Conservation (phyloP, 2,113 vertebrate genomes). For the Zosterops pallidus region DNA sequence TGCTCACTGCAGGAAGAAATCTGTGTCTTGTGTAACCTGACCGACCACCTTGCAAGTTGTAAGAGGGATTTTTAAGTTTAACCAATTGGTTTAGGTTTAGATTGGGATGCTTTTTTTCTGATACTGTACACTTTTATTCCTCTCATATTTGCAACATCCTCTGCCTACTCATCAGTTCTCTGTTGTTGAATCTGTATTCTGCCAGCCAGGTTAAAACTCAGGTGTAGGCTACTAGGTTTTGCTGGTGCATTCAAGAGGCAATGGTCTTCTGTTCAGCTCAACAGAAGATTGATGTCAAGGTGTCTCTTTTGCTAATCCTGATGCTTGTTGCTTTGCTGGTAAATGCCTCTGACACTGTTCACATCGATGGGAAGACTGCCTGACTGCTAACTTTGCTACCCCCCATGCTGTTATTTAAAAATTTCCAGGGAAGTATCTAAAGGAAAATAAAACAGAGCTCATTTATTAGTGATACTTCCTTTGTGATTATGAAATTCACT, state of each 20-base stretch:
- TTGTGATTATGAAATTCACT: not conserved
- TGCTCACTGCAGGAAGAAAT: not conserved
- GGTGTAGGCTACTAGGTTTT: not conserved
- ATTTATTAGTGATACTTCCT: not conserved
- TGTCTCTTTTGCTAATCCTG: not conserved
- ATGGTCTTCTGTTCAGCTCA: not conserved
- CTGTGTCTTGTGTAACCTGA: not conserved
- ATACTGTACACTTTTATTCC: not conserved
- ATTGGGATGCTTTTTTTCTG: not conserved
- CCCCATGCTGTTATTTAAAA: not conserved
- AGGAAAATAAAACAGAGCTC: not conserved
- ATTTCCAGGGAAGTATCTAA: not conserved
- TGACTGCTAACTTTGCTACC: not conserved
- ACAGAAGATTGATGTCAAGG: not conserved
- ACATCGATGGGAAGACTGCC: not conserved
- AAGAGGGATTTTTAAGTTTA: not conserved
- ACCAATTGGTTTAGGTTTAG: not conserved
- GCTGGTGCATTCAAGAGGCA: not conserved
- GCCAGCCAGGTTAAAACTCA: not conserved
- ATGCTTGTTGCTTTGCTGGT: not conserved
- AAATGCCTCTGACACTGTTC: not conserved
- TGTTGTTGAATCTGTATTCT: not conserved
- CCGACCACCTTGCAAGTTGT: not conserved
- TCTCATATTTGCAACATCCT: fast-evolving
- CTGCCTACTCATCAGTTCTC: not conserved